phyloP scores from a whole-genome alignment of 2,113 vertebrate genomes.

The Riparia riparia region DNA sequence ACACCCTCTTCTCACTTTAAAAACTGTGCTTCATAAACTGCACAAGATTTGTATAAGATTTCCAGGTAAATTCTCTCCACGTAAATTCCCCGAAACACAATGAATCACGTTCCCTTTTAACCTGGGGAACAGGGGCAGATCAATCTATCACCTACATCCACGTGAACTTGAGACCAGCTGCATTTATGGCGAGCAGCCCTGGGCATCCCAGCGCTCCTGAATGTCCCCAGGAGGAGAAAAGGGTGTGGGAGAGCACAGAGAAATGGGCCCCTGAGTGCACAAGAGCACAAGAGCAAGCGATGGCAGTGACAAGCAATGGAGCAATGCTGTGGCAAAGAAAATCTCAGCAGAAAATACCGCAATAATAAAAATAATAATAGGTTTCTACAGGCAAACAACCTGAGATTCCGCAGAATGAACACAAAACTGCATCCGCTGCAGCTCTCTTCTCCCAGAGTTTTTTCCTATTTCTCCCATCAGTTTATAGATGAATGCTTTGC shows the following conservation, averaged over 20 bases:
- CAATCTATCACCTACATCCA: neutral
- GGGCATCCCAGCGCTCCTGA: fast-evolving
- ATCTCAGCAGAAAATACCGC: neutral
- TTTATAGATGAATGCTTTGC: neutral
- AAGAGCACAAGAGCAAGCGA: neutral
- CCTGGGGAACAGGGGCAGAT: neutral
- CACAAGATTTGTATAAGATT: neutral
- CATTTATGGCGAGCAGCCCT: neutral
- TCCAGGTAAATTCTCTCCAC: neutral
- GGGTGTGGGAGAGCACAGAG: neutral
- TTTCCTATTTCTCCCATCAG: neutral
- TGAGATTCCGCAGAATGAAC: neutral
- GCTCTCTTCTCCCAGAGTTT: neutral
- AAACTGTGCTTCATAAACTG: neutral
- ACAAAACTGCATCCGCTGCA: neutral
- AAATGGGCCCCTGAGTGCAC: neutral
- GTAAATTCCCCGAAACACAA: neutral
- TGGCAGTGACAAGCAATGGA: neutral
- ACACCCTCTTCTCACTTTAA: neutral
- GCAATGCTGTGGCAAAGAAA: neutral
- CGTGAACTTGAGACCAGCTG: neutral
- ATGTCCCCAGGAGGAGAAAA: neutral
- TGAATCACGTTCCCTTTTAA: neutral
- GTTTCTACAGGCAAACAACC: neutral
- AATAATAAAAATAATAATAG: neutral